Evolutionary conservation across 2,113 vertebrate species (phyloP), one percentile per base, ranked within the genome.

Genomic region (Phrynosoma blainvillii): DNA sequence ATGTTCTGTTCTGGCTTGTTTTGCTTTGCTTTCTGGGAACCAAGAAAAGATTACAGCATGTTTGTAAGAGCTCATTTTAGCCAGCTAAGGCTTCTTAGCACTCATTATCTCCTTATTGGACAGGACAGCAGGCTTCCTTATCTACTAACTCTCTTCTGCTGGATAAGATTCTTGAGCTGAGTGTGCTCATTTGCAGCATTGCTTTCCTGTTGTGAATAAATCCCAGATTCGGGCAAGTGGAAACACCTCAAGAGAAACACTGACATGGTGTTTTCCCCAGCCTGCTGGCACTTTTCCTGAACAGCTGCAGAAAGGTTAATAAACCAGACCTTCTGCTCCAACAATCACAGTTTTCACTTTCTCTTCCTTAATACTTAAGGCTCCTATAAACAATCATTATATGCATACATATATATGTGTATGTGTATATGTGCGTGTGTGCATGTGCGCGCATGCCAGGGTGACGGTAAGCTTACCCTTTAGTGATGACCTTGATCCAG

Each of bases 61-160:
- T 16, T 42, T 32, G 40, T 47, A 71, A 87, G 71, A 87, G 56
- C 86, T 42, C 88, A 81, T 85, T 93, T 82, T 56, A 93, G 79
- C 47, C 80, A 89, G 71, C 36, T 88, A 30, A 76, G 70, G 87
- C 71, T 84, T 94, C 86, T 76, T 47, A 87, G 91, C 16, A 80
- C 80, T 85, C 82, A 92, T 70, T 25, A 25, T 80, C 85, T 92
- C 87, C 81, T 88, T 89, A 16, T 0, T 93, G n/a, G 80, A 88
- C 91, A 88, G 93, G 87, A 91, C 79, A 93, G 52, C 52, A 89
- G 88, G 47, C 77, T 88, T n/a, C 56, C 30, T 89, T 86, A 92
- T 89, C 89, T 89, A 78, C 47, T 54, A 89, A 87, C 56, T 93
- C 79, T 36, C 85, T 89, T 85, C 14, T 36, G 89, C 32, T 42